Evolutionary conservation across 2,113 vertebrate species (phyloP), one percentile per base, ranked within the genome.

Genomic region (Hippoglossus stenolepis): DNA sequence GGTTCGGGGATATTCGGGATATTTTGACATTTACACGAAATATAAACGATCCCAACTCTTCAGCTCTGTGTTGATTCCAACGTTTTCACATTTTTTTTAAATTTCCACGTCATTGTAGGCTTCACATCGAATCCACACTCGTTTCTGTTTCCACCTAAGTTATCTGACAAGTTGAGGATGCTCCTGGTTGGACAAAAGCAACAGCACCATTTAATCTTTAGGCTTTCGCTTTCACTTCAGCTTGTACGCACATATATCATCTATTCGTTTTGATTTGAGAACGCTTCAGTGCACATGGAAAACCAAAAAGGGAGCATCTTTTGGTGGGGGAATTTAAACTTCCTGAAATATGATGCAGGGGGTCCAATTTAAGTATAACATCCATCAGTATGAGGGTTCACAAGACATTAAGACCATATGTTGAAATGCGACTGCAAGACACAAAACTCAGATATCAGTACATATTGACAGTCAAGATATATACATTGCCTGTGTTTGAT

Each of bases 191-290:
- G 40, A 43, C 40, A 21, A 54, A 54, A 54, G 18, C 40, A 54
- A 21, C 14, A 54, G 18, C 8, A 38, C 59, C 40, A 17, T 26
- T 72, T 62, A 17, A 73, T 38, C 58, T 61, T 49, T 18, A 58
- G 35, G 9, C 21, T 24, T 24, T 10, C 20, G 10, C 35, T 70
- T 66, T 77, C 38, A 64, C 67, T 75, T 18, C 47, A 49, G 15
- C 47, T 43, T 3, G 40, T 43, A 12, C 40, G 11, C 10, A 13
- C 40, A 43, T 43, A 43, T 3, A 31, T 43, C 11, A 13, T 11
- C 35, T 38, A 38, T 38, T 38, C 9, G 35, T 38, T 38, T 38
- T 38, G 35, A 7, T 38, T 38, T 6, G 10, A 43, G 12, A 43
- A 11, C 31, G 31, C 31, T 31, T 31, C 31, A 31, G 31, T 31